Percentiles rank a stretch among this genome's conserved stretches.
These are phyloP conservation scores for Donacobius atricapilla DNA, from an alignment of 2,113 vertebrate genomes.

Conservation along the genomic window DNA sequence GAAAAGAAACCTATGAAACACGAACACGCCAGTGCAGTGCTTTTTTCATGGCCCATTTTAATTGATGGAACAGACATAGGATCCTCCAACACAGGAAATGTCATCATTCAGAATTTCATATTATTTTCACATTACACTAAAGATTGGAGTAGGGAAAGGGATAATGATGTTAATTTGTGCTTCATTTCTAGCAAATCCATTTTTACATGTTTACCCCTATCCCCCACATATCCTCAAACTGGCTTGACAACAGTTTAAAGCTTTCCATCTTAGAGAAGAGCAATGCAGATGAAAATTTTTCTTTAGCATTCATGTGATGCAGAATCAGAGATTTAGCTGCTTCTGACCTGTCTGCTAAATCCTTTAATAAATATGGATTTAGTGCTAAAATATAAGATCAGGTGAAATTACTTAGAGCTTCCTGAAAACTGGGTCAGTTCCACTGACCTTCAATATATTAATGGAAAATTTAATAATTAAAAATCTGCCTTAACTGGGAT, in stretches of 20 bases:
- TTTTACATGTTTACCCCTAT: conserved; percentile 12
- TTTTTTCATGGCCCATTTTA: not conserved
- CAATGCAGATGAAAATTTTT: not conserved
- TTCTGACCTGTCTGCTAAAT: conserved; percentile 39
- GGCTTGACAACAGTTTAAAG: not conserved
- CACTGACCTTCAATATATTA: conserved; percentile 35
- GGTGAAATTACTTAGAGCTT: conserved; percentile 40
- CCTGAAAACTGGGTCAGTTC: conserved; percentile 28
- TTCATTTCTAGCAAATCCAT: conserved; percentile 35
- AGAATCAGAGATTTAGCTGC: conserved; percentile 14
- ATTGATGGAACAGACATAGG: not conserved
- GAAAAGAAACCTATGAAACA: not conserved
- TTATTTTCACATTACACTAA: conserved; percentile 38
- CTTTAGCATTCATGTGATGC: conserved; percentile 39
- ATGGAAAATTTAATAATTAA: conserved; percentile 54
- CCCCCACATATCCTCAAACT: not conserved
- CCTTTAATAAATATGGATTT: conserved; percentile 61
- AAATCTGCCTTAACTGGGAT: conserved; percentile 6
- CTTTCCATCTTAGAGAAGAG: not conserved
- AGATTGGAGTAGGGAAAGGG: conserved; percentile 2
- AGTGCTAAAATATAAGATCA: conserved; percentile 38
- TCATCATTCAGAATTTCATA: not conserved
- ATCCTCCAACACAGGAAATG: not conserved
- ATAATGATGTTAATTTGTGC: conserved; percentile 23
- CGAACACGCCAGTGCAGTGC: not conserved